Conservation (phyloP, 1,140 invertebrate species). For the Zaprionus taronus region DNA sequence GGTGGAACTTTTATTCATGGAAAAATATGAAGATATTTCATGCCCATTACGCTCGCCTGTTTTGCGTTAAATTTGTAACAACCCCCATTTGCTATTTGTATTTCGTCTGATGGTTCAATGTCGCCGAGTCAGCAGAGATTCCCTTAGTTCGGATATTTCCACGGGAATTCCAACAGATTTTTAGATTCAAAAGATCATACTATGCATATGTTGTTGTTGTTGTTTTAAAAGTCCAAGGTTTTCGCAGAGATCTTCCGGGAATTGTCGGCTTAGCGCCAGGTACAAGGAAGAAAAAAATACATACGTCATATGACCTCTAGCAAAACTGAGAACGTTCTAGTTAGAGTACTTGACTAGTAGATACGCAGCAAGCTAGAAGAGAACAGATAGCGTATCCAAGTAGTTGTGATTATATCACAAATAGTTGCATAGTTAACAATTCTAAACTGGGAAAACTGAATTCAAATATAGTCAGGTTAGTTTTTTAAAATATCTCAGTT, state of each 20-base stretch:
- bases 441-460: neutral
- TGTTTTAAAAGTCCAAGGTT: neutral
- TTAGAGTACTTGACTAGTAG: neutral
- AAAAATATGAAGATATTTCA: constrained; percentile 11
- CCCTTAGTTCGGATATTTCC: neutral
- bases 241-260: neutral
- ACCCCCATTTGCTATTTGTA: neutral
- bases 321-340: neutral
- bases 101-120: constrained; percentile 5
- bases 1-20: constrained; percentile 17
- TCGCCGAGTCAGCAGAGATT: neutral
- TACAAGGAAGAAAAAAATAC: neutral
- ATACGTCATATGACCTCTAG: constrained; percentile 4
- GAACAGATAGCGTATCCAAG: neutral
- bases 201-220: neutral
- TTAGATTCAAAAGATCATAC: neutral
- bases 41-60: neutral
- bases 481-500: neutral
- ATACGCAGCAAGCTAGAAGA: neutral
- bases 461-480: neutral
- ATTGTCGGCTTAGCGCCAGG: neutral
- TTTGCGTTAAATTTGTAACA: neutral
- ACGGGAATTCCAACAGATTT: neutral
- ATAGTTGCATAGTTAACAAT: neutral
- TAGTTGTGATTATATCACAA: neutral